Conservation (phyloP, 2,888 invertebrate genomes). For the Ischnus inquisitorius region DNA sequence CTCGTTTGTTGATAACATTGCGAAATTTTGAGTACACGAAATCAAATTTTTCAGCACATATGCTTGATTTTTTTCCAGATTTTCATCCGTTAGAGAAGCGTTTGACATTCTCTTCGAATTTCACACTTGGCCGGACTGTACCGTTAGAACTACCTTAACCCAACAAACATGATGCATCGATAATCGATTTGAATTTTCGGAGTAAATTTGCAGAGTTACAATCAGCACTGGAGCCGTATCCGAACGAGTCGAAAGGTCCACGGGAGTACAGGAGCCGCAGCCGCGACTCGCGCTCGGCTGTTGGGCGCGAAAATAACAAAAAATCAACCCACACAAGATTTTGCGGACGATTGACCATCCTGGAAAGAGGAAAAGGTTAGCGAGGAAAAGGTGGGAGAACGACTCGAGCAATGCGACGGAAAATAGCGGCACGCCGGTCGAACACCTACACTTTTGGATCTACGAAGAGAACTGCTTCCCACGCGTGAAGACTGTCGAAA, state of each 20-base stretch:
- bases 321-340: conserved; percentile 45
- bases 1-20: too few species aligned
- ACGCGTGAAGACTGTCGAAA: neutral
- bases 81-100: too few species aligned
- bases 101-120: too few species aligned
- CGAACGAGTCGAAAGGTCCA: conserved; percentile 73
- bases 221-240: conserved; percentile 25
- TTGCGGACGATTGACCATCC: conserved; percentile 45
- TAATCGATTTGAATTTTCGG: conserved; percentile 12
- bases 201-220: conserved; percentile 13
- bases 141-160: too few species aligned
- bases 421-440: neutral
- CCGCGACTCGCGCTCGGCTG: conserved; percentile 64
- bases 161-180: conserved; percentile 28
- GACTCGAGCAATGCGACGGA: conserved; percentile 17
- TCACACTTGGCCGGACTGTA: too few species aligned
- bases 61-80: too few species aligned
- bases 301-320: conserved; percentile 18
- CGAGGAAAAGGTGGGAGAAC: conserved; percentile 38
- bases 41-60: too few species aligned
- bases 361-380: conserved; percentile 19
- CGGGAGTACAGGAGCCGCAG: conserved; percentile 69
- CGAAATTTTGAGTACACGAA: too few species aligned
- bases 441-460: neutral
- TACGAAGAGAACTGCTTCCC: neutral